Percentiles rank a stretch among this genome's conserved stretches.
Evolutionary conservation across 2,797 vertebrate genomes (phyloP).

Genomic region (Halcyon leucocephala): DNA sequence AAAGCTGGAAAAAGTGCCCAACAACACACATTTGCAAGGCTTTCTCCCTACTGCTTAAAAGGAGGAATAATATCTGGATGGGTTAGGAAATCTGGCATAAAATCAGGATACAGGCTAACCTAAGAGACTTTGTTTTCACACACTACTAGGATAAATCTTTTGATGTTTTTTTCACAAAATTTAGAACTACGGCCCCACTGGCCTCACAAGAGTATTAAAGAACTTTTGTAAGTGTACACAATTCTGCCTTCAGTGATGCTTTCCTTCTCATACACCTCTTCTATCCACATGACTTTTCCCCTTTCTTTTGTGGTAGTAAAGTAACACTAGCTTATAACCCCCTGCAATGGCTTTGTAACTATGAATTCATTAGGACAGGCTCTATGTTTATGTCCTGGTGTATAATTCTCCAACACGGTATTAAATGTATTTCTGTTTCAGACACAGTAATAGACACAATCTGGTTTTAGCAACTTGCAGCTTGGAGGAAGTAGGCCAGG

Average conservation of each 20-base stretch:
- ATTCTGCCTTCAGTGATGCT: neutral
- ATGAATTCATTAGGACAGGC: neutral
- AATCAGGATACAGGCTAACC: neutral
- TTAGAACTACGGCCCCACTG: neutral
- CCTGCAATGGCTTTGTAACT: neutral
- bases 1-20: neutral
- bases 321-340: neutral
- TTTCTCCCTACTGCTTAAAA: neutral
- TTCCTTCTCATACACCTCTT: neutral
- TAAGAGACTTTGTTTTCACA: neutral
- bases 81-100: neutral
- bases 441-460: constrained; percentile 25
- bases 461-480: neutral
- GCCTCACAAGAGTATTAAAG: neutral
- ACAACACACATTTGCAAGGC: neutral
- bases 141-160: neutral
- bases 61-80: neutral
- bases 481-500: constrained; percentile 55
- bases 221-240: neutral
- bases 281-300: neutral
- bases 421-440: constrained; percentile 33
- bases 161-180: neutral
- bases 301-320: neutral
- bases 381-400: constrained; percentile 30
- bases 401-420: constrained; percentile 9